phyloP scores from a whole-genome alignment of 2,888 invertebrate species.

The Acanthoscelides obtectus region DNA sequence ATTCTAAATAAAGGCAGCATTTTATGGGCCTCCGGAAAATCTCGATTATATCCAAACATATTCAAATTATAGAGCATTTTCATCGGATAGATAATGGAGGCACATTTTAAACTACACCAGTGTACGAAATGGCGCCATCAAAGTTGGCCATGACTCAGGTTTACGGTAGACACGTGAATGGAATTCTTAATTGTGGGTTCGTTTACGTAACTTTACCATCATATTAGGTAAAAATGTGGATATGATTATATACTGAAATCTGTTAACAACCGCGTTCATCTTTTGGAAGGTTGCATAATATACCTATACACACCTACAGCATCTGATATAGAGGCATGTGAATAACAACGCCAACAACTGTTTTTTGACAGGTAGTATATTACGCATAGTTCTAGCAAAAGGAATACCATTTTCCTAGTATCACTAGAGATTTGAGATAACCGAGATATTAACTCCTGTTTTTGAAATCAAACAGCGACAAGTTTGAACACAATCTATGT shows the following conservation, averaged over 20 bases:
- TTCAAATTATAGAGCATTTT: background rate
- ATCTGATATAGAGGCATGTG: too few species aligned
- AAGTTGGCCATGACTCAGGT: background rate
- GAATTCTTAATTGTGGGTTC: background rate
- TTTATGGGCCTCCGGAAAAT: background rate
- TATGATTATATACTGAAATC: background rate
- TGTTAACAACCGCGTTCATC: background rate
- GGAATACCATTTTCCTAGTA: too few species aligned
- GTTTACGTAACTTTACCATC: background rate
- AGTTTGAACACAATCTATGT: too few species aligned
- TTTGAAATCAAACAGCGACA: too few species aligned
- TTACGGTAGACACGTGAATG: background rate
- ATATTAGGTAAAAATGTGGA: background rate
- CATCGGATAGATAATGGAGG: background rate
- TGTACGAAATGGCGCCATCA: background rate
- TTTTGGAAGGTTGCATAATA: too few species aligned
- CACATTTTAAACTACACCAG: background rate
- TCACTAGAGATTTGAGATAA: too few species aligned
- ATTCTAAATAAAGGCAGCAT: background rate
- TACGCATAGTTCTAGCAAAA: too few species aligned
- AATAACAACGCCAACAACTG: too few species aligned
- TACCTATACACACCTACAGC: too few species aligned
- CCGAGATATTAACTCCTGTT: too few species aligned
- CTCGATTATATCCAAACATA: background rate
- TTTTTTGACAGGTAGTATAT: too few species aligned